Percentiles rank a stretch among this genome's conserved stretches.
Evolutionary conservation across 2,797 vertebrate genomes (phyloP).

Genomic region (Mormyrops attenuatus): DNA sequence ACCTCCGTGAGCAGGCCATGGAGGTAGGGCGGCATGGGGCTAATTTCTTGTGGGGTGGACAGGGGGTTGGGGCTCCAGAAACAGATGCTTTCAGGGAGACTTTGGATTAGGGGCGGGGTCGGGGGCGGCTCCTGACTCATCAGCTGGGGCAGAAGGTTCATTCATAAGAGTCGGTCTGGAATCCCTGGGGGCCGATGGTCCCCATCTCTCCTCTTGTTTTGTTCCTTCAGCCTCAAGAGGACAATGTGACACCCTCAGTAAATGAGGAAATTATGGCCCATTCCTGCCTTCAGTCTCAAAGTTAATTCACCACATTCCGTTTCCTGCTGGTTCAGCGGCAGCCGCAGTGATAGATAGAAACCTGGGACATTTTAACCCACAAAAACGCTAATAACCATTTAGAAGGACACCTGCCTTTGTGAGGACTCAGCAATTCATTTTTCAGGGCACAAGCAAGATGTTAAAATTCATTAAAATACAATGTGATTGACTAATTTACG

Average conservation of each 20-base stretch:
- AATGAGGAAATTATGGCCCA: neutral
- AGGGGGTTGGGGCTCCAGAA: neutral
- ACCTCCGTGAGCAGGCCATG: neutral
- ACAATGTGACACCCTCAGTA: neutral
- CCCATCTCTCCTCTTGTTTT: neutral
- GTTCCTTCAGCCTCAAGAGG: neutral
- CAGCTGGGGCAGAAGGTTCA: constrained; percentile 1
- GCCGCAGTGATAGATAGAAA: neutral
- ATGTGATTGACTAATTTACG: neutral
- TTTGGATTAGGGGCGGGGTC: neutral
- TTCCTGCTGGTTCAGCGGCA: neutral
- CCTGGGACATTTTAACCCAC: neutral
- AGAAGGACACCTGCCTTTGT: neutral
- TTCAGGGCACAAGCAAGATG: neutral
- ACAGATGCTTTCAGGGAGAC: constrained; percentile 7
- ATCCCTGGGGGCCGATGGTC: neutral
- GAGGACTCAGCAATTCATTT: neutral
- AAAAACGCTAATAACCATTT: neutral
- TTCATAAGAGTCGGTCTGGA: neutral
- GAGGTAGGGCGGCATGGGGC: neutral
- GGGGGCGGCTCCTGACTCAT: neutral
- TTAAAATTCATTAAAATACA: neutral
- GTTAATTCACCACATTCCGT: neutral
- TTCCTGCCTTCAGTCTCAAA: neutral
- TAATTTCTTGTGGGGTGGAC: neutral